These are phyloP conservation scores for Bombus breviceps DNA, from an alignment of 1,140 invertebrate species.

Conservation along the genomic window DNA sequence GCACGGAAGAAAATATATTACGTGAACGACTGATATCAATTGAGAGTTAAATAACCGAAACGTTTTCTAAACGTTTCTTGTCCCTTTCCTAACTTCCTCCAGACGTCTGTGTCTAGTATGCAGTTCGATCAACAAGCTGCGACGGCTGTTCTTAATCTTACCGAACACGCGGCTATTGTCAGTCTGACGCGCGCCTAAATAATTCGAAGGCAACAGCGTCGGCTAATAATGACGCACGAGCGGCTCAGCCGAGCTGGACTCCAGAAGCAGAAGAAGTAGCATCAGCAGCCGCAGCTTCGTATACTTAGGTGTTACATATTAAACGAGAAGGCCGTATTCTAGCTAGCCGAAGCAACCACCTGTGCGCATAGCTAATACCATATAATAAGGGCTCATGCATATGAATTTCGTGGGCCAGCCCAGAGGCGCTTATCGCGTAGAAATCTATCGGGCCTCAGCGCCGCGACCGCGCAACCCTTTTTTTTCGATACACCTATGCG, in stretches of 20 bases:
- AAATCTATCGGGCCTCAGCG: constrained; percentile 73
- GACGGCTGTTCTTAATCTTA: constrained; percentile 29
- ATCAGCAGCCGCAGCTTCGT: constrained; percentile 47
- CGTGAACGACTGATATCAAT: no score
- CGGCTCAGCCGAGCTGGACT: constrained; percentile 35
- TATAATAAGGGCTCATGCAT: constrained; percentile 82
- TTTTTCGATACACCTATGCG: constrained; percentile 66
- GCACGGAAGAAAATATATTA: no score
- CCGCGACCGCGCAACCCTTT: constrained; percentile 74
- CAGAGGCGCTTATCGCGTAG: constrained; percentile 70
- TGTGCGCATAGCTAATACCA: constrained; percentile 81
- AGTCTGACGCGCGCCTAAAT: constrained; percentile 27
- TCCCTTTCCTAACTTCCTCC: no score
- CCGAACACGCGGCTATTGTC: constrained; percentile 32
- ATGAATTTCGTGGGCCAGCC: constrained; percentile 79
- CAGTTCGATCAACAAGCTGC: constrained; percentile 8
- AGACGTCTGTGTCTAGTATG: neutral
- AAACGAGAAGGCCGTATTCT: constrained; percentile 59
- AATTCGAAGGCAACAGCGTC: constrained; percentile 45
- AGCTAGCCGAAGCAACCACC: constrained; percentile 76
- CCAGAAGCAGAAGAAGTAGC: constrained; percentile 30
- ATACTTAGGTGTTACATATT: constrained; percentile 67
- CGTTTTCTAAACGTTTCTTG: no score
- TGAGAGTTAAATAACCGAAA: no score
- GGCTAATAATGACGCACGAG: constrained; percentile 55